Evolutionary conservation across 1,140 invertebrate genomes (phyloP).

Genomic region (Meloidogyne hapla): DNA sequence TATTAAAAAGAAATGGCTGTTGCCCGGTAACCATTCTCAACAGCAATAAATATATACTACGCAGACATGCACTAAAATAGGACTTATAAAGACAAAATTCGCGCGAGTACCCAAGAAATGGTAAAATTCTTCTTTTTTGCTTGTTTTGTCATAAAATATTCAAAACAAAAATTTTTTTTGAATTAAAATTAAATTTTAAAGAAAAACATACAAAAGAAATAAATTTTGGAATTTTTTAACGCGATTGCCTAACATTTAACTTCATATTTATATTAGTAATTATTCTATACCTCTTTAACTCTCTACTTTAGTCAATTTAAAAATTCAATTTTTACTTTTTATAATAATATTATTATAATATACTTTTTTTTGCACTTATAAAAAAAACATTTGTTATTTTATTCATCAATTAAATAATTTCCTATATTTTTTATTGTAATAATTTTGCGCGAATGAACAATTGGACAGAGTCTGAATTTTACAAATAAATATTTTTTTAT

Average conservation of each 20-base stretch:
- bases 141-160: background rate
- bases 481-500: no score
- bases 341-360: no score
- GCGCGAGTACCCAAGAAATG: background rate
- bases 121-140: background rate
- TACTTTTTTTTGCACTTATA: background rate
- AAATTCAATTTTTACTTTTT: no score
- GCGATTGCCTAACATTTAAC: no score
- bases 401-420: background rate
- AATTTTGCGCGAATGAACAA: background rate
- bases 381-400: background rate
- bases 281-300: no score
- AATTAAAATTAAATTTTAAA: no score
- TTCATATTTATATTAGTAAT: no score
- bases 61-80: background rate
- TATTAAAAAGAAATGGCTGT: background rate
- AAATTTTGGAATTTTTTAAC: no score
- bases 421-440: background rate
- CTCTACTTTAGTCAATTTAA: no score
- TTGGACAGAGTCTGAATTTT: background rate
- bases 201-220: no score
- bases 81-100: background rate
- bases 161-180: no score
- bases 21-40: slow-evolving; percentile 1
- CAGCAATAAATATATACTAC: background rate